Evolutionary conservation across 2,113 vertebrate species (phyloP).

Genomic region (Pampusana beccarii): DNA sequence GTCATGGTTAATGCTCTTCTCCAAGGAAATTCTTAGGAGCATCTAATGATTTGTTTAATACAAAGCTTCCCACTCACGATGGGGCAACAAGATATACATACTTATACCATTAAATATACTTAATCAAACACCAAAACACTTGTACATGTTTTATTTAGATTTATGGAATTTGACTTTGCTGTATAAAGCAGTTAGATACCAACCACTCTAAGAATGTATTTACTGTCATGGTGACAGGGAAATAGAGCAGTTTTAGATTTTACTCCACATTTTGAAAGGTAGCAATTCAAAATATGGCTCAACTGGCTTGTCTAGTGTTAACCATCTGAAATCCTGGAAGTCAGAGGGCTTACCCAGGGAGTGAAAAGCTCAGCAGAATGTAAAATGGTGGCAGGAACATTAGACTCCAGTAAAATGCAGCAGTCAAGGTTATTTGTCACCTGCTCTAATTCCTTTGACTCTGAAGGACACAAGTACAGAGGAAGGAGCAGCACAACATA

Average conservation of each 20-base stretch:
- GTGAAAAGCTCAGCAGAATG: neutral
- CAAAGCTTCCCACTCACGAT: neutral
- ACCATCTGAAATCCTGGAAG: neutral
- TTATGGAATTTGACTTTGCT: neutral
- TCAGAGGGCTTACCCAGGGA: neutral
- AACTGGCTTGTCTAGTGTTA: neutral
- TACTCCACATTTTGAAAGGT: neutral
- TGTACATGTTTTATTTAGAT: neutral
- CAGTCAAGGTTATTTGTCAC: neutral
- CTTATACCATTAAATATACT: neutral
- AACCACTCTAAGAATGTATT: neutral
- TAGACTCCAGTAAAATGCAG: neutral
- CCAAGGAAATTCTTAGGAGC: neutral
- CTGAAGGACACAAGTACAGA: neutral
- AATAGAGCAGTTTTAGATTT: neutral
- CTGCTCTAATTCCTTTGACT: neutral
- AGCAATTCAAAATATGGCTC: neutral
- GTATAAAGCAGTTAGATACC: neutral
- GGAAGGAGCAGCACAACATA: neutral
- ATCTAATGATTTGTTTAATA: neutral
- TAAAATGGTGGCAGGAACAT: neutral
- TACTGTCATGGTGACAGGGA: neutral
- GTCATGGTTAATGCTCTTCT: neutral
- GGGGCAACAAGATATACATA: neutral
- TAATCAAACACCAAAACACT: neutral